Percentiles rank a stretch among this genome's conserved stretches.
phyloP scores from a whole-genome alignment of 2,113 vertebrate genomes.

The Micronycteris hirsuta region DNA sequence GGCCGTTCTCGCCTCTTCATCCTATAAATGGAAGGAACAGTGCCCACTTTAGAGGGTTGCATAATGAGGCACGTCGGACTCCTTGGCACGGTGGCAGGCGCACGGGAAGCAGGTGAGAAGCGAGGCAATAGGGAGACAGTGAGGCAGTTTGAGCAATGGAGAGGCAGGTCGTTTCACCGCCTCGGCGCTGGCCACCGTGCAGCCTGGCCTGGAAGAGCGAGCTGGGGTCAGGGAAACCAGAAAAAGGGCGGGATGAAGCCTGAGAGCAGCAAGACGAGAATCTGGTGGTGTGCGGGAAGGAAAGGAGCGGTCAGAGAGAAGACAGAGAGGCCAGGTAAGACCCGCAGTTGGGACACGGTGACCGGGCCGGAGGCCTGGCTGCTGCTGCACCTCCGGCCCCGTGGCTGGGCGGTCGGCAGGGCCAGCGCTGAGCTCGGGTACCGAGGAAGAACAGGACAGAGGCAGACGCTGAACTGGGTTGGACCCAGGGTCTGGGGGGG shows the following conservation, averaged over 20 bases:
- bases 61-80: neutral
- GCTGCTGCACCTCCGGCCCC: accelerated
- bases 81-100: neutral
- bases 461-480: neutral
- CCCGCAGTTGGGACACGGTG: accelerated
- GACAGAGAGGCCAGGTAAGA: neutral
- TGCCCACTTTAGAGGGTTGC: neutral
- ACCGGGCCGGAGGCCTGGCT: neutral
- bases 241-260: neutral
- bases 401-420: too few species aligned
- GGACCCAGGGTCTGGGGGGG: neutral
- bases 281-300: neutral
- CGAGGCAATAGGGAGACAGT: neutral
- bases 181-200: neutral
- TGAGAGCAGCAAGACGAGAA: neutral
- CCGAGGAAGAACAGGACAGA: too few species aligned
- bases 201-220: neutral
- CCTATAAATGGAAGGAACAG: neutral
- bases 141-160: neutral
- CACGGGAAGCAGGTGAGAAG: neutral
- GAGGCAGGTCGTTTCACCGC: neutral
- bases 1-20: neutral
- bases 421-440: accelerated
- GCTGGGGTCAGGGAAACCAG: too few species aligned
- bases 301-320: neutral